Evolutionary conservation across 2,888 invertebrate species (phyloP).

Genomic region (Neoitamus cyanurus): DNA sequence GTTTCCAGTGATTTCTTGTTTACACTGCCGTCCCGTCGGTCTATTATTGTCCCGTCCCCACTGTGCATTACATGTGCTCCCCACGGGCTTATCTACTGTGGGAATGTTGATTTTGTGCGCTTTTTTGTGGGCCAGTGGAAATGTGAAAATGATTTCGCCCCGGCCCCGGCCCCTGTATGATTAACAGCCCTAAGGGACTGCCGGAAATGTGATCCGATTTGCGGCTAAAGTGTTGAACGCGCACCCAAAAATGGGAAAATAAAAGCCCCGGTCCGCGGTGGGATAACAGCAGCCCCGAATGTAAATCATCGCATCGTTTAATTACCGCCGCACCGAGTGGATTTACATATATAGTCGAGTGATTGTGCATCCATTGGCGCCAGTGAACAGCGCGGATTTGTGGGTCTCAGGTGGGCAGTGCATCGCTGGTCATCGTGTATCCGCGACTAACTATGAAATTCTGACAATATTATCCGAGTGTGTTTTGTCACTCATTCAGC

Average conservation of each 20-base stretch:
- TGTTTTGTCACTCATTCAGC: background rate
- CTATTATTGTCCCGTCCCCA: background rate
- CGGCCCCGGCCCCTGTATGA: background rate
- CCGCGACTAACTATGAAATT: background rate
- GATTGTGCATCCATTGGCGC: background rate
- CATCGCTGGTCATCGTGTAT: background rate
- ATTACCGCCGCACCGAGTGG: background rate
- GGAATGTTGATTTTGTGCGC: constrained; percentile 12
- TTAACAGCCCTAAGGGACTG: background rate
- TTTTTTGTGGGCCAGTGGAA: background rate
- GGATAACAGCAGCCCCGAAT: background rate
- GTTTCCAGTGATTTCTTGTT: constrained; percentile 12
- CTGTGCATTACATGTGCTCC: constrained; percentile 6
- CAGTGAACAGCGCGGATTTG: background rate
- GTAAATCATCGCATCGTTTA: background rate
- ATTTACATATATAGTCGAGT: background rate
- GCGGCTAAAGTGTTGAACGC: background rate
- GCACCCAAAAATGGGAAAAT: background rate
- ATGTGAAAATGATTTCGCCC: background rate
- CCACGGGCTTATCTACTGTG: background rate
- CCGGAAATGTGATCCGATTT: constrained; percentile 1
- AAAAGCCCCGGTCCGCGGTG: background rate
- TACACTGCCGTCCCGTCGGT: background rate
- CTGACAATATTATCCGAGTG: background rate
- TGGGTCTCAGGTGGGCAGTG: background rate